Evolutionary conservation across 2,113 vertebrate genomes (phyloP).

Genomic region (Collichthys lucidus): DNA sequence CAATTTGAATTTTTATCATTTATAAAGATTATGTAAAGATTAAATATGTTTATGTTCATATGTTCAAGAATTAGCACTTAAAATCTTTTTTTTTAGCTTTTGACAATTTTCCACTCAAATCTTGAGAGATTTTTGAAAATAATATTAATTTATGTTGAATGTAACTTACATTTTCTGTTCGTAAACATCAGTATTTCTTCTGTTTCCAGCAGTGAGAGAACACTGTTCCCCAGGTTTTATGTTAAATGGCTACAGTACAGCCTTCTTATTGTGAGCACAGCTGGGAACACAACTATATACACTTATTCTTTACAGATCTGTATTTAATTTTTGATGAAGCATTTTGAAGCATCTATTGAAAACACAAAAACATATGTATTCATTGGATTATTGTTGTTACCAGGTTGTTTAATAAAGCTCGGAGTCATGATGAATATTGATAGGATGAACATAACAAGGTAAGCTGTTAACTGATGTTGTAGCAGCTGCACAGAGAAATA

Average conservation of each 20-base stretch:
- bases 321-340: background rate
- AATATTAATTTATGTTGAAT: background rate
- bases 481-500: background rate
- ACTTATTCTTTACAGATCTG: background rate
- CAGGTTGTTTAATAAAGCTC: slow-evolving; percentile 15
- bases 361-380: background rate
- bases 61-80: too few relatives aligned
- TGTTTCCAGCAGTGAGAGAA: background rate
- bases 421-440: slow-evolving; percentile 32
- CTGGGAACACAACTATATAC: background rate
- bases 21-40: too few relatives aligned
- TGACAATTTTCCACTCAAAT: too few relatives aligned
- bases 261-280: background rate
- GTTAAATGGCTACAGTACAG: too few relatives aligned
- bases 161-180: background rate
- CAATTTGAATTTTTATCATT: too few relatives aligned
- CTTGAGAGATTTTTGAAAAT: too few relatives aligned
- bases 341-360: background rate
- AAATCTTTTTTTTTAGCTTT: background rate
- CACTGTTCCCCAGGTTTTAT: background rate
- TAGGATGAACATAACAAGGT: slow-evolving; percentile 23
- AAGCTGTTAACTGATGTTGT: slow-evolving; percentile 24
- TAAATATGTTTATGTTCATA: too few relatives aligned
- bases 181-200: background rate
- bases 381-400: background rate